Conservation (phyloP, 2,888 invertebrate species). For the Heteromyza rotundicornis region DNA sequence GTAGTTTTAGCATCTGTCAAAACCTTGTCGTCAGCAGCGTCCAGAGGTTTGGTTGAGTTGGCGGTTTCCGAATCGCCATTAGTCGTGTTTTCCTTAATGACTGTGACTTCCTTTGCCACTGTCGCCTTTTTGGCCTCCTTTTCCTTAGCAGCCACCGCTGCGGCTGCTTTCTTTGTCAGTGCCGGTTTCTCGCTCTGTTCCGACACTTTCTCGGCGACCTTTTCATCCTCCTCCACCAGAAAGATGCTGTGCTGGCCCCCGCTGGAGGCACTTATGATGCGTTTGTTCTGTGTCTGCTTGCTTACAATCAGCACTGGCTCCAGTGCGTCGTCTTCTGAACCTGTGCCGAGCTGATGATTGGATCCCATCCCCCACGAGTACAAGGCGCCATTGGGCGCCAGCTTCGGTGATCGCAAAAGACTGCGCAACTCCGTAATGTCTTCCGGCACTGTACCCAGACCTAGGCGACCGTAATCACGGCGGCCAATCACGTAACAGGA, state of each 20-base stretch:
- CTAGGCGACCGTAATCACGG: conserved; percentile 90
- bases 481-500: conserved; percentile 81
- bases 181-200: conserved; percentile 4
- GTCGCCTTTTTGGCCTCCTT: conserved; percentile 18
- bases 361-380: conserved; percentile 95
- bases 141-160: conserved; percentile 25
- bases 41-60: conserved; percentile 21
- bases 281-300: conserved; percentile 70
- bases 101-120: conserved; percentile 33
- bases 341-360: conserved; percentile 84
- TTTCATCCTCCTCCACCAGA: conserved; percentile 64
- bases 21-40: no score
- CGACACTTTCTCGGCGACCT: conserved; percentile 19
- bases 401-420: no score
- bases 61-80: conserved; percentile 24
- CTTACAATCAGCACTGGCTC: conserved; percentile 69
- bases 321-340: conserved; percentile 69
- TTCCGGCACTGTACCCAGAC: conserved; percentile 75
- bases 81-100: conserved; percentile 12
- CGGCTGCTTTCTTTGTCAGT: conserved; percentile 22
- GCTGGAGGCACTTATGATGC: conserved; percentile 70
- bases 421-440: conserved; percentile 72
- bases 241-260: conserved; percentile 89
- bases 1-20: no score
- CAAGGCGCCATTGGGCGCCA: conserved; percentile 72